Base-by-base conservation (phyloP, 2,888 invertebrate genomes). In the Philaethria dido region DNA sequence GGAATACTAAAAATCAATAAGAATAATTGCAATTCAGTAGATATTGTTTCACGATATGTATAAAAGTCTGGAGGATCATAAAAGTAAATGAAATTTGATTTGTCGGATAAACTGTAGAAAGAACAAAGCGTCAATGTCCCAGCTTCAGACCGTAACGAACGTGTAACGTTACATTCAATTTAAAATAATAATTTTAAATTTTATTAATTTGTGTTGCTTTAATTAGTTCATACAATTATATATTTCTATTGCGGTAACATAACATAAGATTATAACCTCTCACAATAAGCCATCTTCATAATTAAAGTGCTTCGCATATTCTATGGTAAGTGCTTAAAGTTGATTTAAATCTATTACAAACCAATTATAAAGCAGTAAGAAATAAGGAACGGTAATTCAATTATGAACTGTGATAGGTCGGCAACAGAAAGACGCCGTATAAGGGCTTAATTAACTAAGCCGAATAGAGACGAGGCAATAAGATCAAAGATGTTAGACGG, bases 151-250 rank as follows among this genome's bases (percentile, higher is more conserved):
- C 90, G 87, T 88, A 88, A 89, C 91, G 86, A 76, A 76, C 77
- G 77, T 80, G 80, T 80, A 80, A 79, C 80, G 79, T 82, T 83
- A 83, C 82, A 86, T 84, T 85, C 86, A 86, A 86, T 86, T 87
- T 85, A 81, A 86, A 85, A 85, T 82, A 85, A 84, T 86, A 81
- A 88, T 87, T 85, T 86, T 69, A 66, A 25, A 42, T 57, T 57
- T 57, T 57, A 57, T 68, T 69, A 69, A 65, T 69, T 68, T 66
- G 67, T 83, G 85, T 84, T 75, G 75, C 81, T 77, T 84, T 88
- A 88, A 89, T 89, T 89, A 88, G 62, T 64, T 61, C 55, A 16
- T 55, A 25, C 54, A 64, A 69, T 64, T 66, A 66, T 42, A 64
- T 29, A 45, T 52, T 55, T 57, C 20, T 22, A 60, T 48, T 42